Conservation (phyloP, 2,888 invertebrate genomes). For the Malthinus seriepunctatus region DNA sequence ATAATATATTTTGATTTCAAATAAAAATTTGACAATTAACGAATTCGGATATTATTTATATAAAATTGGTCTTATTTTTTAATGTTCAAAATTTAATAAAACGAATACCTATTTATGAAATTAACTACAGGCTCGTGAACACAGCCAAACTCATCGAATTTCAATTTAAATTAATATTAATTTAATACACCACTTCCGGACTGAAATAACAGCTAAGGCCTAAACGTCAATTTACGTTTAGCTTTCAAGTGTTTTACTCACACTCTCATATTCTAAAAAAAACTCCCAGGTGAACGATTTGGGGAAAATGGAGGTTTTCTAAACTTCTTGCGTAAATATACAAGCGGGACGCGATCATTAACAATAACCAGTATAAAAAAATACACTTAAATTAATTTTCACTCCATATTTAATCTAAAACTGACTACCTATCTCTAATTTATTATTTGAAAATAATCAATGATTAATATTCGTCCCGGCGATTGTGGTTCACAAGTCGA, state of each 20-base stretch:
- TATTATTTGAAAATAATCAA: constrained; percentile 44
- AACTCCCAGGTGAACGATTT: constrained; percentile 42
- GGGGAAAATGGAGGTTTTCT: constrained; percentile 41
- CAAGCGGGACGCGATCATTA: constrained; percentile 17
- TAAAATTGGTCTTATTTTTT: constrained; percentile 18
- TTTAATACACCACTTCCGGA: constrained; percentile 22
- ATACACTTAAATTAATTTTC: constrained; percentile 13
- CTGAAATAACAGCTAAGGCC: constrained; percentile 25
- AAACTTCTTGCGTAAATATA: constrained; percentile 19
- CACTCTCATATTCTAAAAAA: constrained; percentile 35
- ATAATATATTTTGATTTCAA: constrained; percentile 14
- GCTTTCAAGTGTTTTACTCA: constrained; percentile 38
- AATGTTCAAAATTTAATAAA: constrained; percentile 21
- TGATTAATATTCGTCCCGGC: constrained; percentile 51
- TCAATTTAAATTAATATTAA: constrained; percentile 16
- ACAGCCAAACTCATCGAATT: constrained; percentile 39
- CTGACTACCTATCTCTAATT: constrained; percentile 12
- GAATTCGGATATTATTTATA: constrained; percentile 12
- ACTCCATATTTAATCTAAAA: constrained; percentile 16
- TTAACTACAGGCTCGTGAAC: constrained; percentile 35
- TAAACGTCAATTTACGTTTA: constrained; percentile 24
- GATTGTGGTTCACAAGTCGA: constrained; percentile 39
- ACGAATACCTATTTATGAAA: constrained; percentile 28
- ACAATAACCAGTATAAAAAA: constrained; percentile 7
- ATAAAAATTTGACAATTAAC: constrained; percentile 15